phyloP scores from a whole-genome alignment of 2,888 invertebrate species.

The Sminthurinus aureus region DNA sequence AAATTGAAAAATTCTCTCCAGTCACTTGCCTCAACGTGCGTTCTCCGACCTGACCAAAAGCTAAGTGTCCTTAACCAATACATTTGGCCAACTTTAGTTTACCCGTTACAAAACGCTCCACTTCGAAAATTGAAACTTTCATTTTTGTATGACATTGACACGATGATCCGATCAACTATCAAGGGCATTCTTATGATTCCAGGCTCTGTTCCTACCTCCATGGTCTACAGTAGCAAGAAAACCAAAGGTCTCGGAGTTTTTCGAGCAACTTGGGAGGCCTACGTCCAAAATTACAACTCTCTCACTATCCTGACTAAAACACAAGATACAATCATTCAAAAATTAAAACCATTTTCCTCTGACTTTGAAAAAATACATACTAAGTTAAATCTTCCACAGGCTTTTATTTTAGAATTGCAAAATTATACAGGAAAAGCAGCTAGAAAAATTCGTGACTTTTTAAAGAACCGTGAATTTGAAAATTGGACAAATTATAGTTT shows the following conservation, averaged over 20 bases:
- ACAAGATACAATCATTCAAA: not conserved
- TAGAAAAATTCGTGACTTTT: not conserved
- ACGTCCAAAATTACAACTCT: conserved; percentile 13
- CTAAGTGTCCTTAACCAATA: not conserved
- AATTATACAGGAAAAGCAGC: not conserved
- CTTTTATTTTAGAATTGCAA: not conserved
- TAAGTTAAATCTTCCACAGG: not conserved
- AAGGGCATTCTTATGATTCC: conserved; percentile 1
- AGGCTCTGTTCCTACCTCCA: not conserved
- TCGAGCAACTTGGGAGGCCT: conserved; percentile 18
- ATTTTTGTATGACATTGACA: not conserved
- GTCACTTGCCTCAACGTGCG: not conserved
- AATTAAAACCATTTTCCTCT: not conserved
- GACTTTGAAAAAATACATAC: not conserved
- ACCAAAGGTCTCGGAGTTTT: conserved; percentile 12
- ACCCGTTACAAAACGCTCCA: conserved; percentile 8
- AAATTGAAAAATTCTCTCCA: not conserved
- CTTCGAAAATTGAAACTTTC: not conserved
- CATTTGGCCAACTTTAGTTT: conserved; percentile 19
- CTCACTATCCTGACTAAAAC: not conserved
- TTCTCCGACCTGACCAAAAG: conserved; percentile 17
- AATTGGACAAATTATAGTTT: not conserved
- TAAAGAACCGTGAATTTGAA: not conserved
- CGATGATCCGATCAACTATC: not conserved
- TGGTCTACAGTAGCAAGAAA: conserved; percentile 16